Base-by-base conservation (phyloP, 2,797 vertebrate genomes). In the Rhabdophis nuchalis region DNA sequence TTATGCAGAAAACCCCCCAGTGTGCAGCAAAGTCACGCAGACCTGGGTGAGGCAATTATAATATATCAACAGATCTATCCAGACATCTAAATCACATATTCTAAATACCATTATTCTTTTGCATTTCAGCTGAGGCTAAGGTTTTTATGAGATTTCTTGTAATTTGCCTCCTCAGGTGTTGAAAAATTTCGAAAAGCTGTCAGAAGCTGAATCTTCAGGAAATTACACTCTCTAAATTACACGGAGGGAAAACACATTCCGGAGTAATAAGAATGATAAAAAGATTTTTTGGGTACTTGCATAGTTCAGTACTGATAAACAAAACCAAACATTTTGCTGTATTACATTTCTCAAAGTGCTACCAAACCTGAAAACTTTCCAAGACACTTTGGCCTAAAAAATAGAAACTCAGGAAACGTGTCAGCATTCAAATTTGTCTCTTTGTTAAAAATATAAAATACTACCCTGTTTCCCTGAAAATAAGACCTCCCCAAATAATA, bases 121-220 rank as follows among this genome's bases (percentile, higher is more conserved):
- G 36, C 56, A 91, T 94, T 72, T 90, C 41, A 0, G 20, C 32
- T 72, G 36, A 72, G 93, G 93, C 56, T 90, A 90, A 72, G 64
- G 92, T 0, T 93, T 95, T 96, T 93, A 95, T 90, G 90, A 92
- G 46, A 64, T 96, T 94, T 93, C 72, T 60, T 25, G n/a, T 93
- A 94, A 95, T 94, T 95, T 95, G 91, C 85, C 86, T 52, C 50
- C 56, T 20, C 92, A 91, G 57, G 53, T 94, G 20, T 94, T 93
- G 64, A 93, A 93, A 90, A 61, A 20, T 95, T 95, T 94, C 93
- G 32, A 92, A 90, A 91, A 93, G 85, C 12, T 92, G 41, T 93
- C 3, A 7, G 92, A 68, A 94, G 13, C 25, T 41, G 64, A 93
- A 94, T 87, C 85, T 94, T 95, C 20, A 90, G 92, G 72, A 92